Percentiles rank a stretch among this genome's conserved stretches.
Evolutionary conservation across 2,888 invertebrate genomes (phyloP).

Genomic region (Muscina levida): DNA sequence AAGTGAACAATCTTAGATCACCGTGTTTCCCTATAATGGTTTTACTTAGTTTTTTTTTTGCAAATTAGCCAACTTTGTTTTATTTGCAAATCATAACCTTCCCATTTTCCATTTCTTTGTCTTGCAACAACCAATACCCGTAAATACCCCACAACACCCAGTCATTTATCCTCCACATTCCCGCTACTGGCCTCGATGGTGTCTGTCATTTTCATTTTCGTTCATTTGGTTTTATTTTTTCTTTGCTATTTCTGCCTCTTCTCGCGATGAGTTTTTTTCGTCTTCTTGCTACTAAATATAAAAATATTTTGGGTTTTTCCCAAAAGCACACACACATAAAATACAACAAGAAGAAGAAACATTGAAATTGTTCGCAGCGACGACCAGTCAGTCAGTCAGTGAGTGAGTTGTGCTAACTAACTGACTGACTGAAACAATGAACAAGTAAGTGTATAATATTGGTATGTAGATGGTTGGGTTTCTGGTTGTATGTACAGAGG

Average conservation of each 20-base stretch:
- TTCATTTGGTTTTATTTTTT: conserved; percentile 38
- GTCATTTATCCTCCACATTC: background rate
- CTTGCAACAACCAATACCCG: too few species aligned
- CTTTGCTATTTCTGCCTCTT: conserved; percentile 33
- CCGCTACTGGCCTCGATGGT: conserved; percentile 14
- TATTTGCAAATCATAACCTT: too few species aligned
- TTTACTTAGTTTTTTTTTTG: too few species aligned
- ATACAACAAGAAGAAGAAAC: conserved; percentile 37
- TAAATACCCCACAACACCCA: too few species aligned
- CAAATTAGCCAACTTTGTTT: too few species aligned
- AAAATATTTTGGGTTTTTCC: conserved; percentile 69
- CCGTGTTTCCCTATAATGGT: too few species aligned
- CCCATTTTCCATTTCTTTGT: too few species aligned
- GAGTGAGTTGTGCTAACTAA: too few species aligned
- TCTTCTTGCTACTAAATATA: conserved; percentile 65
- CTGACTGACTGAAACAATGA: background rate
- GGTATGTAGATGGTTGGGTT: conserved; percentile 2
- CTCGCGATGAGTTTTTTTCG: conserved; percentile 39
- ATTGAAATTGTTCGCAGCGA: conserved; percentile 47
- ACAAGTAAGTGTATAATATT: background rate
- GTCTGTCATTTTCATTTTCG: conserved; percentile 51
- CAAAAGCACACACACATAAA: conserved; percentile 49
- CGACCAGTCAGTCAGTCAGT: too few species aligned
- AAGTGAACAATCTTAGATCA: too few species aligned
- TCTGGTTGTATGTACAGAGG: conserved; percentile 5